phyloP scores from a whole-genome alignment of 37 sponge, comb jelly and placozoan species.

The Ephydatia muelleri region DNA sequence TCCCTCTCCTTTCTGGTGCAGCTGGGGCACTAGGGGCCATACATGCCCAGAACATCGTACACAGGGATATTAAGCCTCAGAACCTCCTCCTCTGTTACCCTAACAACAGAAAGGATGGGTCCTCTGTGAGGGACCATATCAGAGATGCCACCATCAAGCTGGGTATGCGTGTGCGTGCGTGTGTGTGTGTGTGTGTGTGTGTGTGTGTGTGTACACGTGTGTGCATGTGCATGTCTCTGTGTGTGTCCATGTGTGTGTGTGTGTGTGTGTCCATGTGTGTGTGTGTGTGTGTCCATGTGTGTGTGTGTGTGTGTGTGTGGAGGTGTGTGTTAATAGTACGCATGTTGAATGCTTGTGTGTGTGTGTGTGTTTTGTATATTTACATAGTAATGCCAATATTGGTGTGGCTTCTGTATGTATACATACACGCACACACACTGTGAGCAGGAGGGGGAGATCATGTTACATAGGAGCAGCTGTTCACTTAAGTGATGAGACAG shows the following conservation, averaged over 20 bases:
- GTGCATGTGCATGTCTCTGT: too few species aligned
- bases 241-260: too few species aligned
- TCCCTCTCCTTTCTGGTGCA: constrained; percentile 17
- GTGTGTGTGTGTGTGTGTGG: neutral
- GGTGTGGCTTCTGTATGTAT: too few species aligned
- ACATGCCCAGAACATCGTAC: constrained; percentile 73
- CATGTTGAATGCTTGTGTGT: neutral
- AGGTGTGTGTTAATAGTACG: neutral
- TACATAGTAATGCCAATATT: too few species aligned
- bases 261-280: too few species aligned
- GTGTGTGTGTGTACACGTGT: neutral
- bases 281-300: too few species aligned
- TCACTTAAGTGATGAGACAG: too few species aligned
- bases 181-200: neutral
- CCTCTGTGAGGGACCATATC: neutral
- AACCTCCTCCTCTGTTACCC: constrained; percentile 87
- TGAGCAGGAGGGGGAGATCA: too few species aligned
- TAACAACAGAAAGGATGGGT: neutral
- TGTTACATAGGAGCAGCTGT: too few species aligned
- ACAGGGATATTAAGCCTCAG: constrained; percentile 94
- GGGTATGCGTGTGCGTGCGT: constrained; percentile 20
- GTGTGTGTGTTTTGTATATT: too few species aligned
- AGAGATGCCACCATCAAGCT: constrained; percentile 60
- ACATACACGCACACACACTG: too few species aligned
- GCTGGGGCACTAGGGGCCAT: constrained; percentile 72